These are phyloP conservation scores for Lanistes nyassanus DNA, from an alignment of 1,140 invertebrate genomes.

Conservation along the genomic window DNA sequence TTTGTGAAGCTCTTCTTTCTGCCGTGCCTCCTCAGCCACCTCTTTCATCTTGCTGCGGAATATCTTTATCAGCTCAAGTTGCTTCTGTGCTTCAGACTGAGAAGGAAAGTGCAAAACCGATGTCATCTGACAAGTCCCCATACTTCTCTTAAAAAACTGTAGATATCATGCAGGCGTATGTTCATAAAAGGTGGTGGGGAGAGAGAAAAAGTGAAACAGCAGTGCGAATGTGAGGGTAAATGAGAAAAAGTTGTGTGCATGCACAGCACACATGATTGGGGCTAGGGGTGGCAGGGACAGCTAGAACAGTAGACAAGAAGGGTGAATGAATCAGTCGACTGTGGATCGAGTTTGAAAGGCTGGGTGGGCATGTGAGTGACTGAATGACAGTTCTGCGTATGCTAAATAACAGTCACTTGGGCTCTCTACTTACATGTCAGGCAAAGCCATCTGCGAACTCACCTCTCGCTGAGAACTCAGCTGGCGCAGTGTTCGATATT, in stretches of 20 bases:
- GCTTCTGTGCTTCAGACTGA: constrained; percentile 69
- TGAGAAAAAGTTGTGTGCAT: no score
- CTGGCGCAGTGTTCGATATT: constrained; percentile 73
- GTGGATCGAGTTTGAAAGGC: no score
- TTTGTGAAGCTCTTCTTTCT: constrained; percentile 69
- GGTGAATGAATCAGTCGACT: no score
- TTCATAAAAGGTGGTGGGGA: no score
- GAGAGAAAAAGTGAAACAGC: no score
- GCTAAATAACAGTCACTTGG: background rate
- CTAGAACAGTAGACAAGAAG: background rate
- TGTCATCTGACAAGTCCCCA: background rate
- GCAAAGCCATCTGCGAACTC: constrained; percentile 37
- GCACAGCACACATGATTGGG: no score
- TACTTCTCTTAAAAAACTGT: no score
- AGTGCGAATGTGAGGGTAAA: no score
- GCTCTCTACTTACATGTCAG: background rate
- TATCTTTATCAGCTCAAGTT: constrained; percentile 68
- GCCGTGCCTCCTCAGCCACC: constrained; percentile 68
- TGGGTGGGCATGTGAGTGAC: no score
- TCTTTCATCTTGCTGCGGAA: constrained; percentile 69
- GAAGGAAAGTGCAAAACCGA: constrained; percentile 28
- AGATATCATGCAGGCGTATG: no score
- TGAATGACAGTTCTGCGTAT: no score
- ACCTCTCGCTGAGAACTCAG: constrained; percentile 73
- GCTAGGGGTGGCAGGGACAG: background rate